These are phyloP conservation scores for Fukomys damarensis DNA, from an alignment of 2,113 vertebrate genomes.

Conservation along the genomic window DNA sequence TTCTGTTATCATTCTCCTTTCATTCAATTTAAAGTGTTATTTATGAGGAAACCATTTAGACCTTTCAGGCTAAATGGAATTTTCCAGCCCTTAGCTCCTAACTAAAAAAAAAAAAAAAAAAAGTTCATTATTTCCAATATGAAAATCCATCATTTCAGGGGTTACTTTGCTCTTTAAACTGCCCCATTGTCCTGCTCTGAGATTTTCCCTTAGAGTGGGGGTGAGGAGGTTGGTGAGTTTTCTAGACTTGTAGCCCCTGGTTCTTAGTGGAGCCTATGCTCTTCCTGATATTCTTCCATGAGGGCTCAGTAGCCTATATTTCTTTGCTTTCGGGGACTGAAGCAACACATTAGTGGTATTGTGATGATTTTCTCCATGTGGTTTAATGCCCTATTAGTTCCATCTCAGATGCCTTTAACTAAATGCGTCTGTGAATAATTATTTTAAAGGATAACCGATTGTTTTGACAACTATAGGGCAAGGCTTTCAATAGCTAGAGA, in stretches of 20 bases:
- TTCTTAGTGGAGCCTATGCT: neutral
- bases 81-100: neutral
- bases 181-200: neutral
- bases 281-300: neutral
- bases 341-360: conserved; percentile 28
- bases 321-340: conserved; percentile 43
- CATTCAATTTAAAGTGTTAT: neutral
- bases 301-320: conserved; percentile 9
- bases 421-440: conserved; percentile 67
- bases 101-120: too few relatives aligned
- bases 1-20: neutral
- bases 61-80: neutral
- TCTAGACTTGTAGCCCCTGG: neutral
- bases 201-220: neutral
- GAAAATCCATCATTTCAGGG: neutral
- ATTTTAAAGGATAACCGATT: conserved; percentile 71
- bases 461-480: conserved; percentile 75
- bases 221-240: neutral
- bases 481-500: conserved; percentile 58
- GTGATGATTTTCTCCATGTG: neutral
- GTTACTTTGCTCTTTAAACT: neutral
- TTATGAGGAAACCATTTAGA: neutral
- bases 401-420: conserved; percentile 66
- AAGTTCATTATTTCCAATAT: neutral
- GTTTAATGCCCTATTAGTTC: conserved; percentile 60